phyloP scores from a whole-genome alignment of 2,797 vertebrate genomes.

The Salmo trutta region DNA sequence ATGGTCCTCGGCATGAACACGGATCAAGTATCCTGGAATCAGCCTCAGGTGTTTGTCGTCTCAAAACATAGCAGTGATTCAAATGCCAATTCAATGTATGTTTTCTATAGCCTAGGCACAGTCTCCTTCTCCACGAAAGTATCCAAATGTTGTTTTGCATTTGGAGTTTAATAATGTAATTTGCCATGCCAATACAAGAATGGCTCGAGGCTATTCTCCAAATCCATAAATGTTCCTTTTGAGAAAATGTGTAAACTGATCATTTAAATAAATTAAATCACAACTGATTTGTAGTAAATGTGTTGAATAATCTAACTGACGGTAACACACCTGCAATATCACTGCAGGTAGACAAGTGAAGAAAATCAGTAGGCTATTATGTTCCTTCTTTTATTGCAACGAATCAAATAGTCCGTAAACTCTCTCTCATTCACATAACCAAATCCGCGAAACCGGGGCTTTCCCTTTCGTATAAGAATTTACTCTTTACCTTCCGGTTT shows the following conservation, averaged over 20 bases:
- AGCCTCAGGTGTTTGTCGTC: slow-evolving; percentile 8
- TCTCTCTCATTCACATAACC: slow-evolving; percentile 23
- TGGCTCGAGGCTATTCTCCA: neutral
- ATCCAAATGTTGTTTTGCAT: neutral
- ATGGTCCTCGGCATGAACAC: slow-evolving; percentile 58
- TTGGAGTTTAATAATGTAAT: neutral
- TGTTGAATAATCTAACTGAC: neutral
- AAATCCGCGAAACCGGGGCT: slow-evolving; percentile 19
- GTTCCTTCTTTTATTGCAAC: neutral
- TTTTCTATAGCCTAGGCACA: neutral
- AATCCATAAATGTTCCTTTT: neutral
- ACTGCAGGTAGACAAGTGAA: neutral
- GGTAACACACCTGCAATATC: neutral
- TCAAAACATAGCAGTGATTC: slow-evolving; percentile 15
- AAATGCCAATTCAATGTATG: neutral
- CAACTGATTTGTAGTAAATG: neutral
- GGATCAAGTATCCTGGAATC: neutral
- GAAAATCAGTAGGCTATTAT: neutral
- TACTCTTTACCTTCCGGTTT: slow-evolving; percentile 1
- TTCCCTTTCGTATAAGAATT: slow-evolving; percentile 25
- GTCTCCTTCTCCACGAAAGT: neutral
- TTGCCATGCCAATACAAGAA: neutral
- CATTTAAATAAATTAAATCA: neutral
- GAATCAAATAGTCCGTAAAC: slow-evolving; percentile 15
- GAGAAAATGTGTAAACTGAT: neutral